Conservation (phyloP, 2,113 vertebrate species). For the Pomatorhinus ruficollis region DNA sequence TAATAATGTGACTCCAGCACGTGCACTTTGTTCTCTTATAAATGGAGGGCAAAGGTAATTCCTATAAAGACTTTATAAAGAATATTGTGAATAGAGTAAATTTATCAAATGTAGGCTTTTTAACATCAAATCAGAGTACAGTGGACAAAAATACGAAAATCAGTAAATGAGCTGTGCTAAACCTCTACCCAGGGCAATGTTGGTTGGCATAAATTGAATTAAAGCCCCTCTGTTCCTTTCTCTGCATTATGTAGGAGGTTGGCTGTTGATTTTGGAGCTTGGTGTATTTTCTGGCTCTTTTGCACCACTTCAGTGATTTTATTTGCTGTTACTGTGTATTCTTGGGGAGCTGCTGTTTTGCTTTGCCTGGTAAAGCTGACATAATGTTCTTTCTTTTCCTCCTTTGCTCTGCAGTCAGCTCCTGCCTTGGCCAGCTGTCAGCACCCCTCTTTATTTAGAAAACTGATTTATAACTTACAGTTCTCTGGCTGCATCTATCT, state of each 20-base stretch:
- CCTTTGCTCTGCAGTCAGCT: not conserved
- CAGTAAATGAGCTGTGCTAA: not conserved
- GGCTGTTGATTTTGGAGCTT: not conserved
- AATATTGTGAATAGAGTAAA: not conserved
- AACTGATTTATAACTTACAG: fast-evolving
- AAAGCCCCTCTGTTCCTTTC: not conserved
- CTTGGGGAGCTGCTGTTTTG: not conserved
- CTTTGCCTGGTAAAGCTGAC: not conserved
- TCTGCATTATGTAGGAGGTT: fast-evolving
- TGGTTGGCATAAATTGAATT: not conserved
- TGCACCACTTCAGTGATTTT: not conserved
- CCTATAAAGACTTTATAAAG: slow-evolving; percentile 15
- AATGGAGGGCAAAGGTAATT: slow-evolving; percentile 88
- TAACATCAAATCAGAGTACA: too few relatives aligned
- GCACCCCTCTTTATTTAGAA: not conserved
- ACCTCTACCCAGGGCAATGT: not conserved
- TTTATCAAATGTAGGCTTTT: not conserved
- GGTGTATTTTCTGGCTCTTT: not conserved
- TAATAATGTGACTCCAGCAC: slow-evolving; percentile 87
- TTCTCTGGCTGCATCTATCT: not conserved
- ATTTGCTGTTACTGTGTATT: not conserved
- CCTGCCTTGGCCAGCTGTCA: not conserved
- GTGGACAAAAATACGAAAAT: not conserved
- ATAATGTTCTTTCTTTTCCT: not conserved
- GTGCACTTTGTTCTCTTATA: slow-evolving; percentile 85